Conservation (phyloP, 2,888 invertebrate genomes). For the Drosophila anceps region DNA sequence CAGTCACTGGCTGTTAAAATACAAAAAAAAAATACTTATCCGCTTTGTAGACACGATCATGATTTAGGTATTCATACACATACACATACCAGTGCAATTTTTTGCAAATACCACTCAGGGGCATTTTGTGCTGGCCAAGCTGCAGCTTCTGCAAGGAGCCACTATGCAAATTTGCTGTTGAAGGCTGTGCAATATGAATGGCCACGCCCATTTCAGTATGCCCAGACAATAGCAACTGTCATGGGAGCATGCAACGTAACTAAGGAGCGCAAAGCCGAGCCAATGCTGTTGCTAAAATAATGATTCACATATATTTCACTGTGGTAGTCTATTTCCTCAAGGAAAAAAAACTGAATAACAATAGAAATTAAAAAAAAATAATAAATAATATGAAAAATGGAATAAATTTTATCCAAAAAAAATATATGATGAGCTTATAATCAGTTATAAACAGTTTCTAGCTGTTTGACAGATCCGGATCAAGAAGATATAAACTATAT, state of each 20-base stretch:
- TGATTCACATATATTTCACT: background rate
- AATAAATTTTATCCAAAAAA: background rate
- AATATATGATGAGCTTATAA: background rate
- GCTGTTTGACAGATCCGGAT: background rate
- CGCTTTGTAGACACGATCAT: conserved; percentile 73
- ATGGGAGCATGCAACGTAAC: conserved; percentile 27
- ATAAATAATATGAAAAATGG: background rate
- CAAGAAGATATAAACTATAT: background rate
- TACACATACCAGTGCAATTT: conserved; percentile 34
- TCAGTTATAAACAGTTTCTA: background rate
- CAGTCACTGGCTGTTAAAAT: conserved; percentile 31
- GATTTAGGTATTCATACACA: conserved; percentile 42
- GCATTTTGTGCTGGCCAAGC: conserved; percentile 58
- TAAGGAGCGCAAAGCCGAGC: conserved; percentile 8
- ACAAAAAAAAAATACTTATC: conserved; percentile 42
- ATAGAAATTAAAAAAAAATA: background rate
- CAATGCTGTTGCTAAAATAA: background rate
- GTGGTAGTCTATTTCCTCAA: background rate
- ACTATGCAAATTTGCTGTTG: conserved; percentile 45
- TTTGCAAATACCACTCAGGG: conserved; percentile 77
- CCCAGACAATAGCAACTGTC: conserved; percentile 50
- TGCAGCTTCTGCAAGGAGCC: conserved; percentile 40
- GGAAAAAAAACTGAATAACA: background rate
- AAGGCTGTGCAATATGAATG: conserved; percentile 32
- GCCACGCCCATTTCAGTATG: conserved; percentile 47